phyloP scores from a whole-genome alignment of 1,140 invertebrate genomes.

The Helicorthomorpha holstii region DNA sequence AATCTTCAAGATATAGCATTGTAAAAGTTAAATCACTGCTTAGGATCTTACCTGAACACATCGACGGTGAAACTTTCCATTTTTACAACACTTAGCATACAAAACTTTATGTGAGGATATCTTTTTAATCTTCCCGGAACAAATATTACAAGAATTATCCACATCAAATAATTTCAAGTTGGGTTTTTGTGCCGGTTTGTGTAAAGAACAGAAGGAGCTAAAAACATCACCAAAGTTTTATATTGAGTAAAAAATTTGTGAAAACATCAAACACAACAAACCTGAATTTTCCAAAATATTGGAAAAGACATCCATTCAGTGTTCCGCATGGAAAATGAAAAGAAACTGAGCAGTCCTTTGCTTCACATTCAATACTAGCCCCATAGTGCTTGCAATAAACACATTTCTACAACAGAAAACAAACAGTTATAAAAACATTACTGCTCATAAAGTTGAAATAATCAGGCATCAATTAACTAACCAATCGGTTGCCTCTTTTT shows the following conservation, averaged over 20 bases:
- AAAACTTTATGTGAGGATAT: constrained; percentile 26
- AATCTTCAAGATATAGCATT: background rate
- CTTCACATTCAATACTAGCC: constrained; percentile 42
- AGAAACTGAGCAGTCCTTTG: constrained; percentile 31
- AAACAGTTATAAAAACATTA: background rate
- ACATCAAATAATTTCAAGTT: background rate
- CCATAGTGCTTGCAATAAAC: constrained; percentile 37
- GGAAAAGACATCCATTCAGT: constrained; percentile 33
- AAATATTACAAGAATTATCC: constrained; percentile 32
- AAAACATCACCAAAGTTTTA: too few species aligned
- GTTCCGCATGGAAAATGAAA: constrained; percentile 47
- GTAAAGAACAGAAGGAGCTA: constrained; percentile 41
- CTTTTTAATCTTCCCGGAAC: constrained; percentile 31
- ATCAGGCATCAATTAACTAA: constrained; percentile 19
- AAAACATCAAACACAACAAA: constrained; percentile 19
- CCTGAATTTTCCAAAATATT: constrained; percentile 42
- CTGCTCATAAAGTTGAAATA: background rate
- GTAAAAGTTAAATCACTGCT: background rate
- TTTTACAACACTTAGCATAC: constrained; percentile 42
- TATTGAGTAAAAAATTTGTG: too few species aligned
- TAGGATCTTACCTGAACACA: constrained; percentile 35
- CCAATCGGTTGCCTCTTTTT: constrained; percentile 33
- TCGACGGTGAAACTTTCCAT: constrained; percentile 39
- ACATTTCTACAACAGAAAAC: constrained; percentile 30
- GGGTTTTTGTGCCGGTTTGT: constrained; percentile 34